Base-by-base conservation (phyloP, 2,888 invertebrate species). In the Carcina quercana region DNA sequence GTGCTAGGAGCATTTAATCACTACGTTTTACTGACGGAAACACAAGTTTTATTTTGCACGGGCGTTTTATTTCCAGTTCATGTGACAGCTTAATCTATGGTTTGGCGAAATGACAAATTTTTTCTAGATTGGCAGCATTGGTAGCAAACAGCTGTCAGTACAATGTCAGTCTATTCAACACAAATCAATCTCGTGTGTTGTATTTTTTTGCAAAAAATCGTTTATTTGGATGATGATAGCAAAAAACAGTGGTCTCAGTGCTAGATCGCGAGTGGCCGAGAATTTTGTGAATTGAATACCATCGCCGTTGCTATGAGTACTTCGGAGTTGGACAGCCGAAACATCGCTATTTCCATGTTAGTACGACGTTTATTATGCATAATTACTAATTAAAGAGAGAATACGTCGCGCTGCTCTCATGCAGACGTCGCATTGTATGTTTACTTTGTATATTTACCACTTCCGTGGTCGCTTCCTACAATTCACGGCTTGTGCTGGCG, bases 311-410 rank as follows among this genome's bases (percentile, higher is more conserved):
- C 48, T 42, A 83, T 83, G 83, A 75, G 70, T 67, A 71, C 80
- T 45, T 78, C 83, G 30, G 83, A 83, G 57, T 54, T 83, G 50
- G 83, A 83, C 43, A 80, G 63, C 61, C 79, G 83, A 41, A 82
- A 76, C 59, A 72, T 82, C 50, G 68, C 78, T 50, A 54, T 83
- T 60, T 74, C 82, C 53, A 80, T 83, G 83, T 83, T 55, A 78
- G 82, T 78, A 58, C 35, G 35, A 38, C 38, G 39, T 46, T n/a
- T 59, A 53, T 55, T 54, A 49, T 58, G 59, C 56, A 56, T 64
- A 60, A 66, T 53, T 53, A 53, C 66, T 66, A 67, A 66, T 53
- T 66, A 61, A 61, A 70, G 69, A 53, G 55, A 43, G 45, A 56
- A 53, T 49, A 54, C 54, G 50, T 52, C 57, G 46, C 54, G 61